Conservation (phyloP, 2,888 invertebrate genomes). For the Laspeyria flexula region DNA sequence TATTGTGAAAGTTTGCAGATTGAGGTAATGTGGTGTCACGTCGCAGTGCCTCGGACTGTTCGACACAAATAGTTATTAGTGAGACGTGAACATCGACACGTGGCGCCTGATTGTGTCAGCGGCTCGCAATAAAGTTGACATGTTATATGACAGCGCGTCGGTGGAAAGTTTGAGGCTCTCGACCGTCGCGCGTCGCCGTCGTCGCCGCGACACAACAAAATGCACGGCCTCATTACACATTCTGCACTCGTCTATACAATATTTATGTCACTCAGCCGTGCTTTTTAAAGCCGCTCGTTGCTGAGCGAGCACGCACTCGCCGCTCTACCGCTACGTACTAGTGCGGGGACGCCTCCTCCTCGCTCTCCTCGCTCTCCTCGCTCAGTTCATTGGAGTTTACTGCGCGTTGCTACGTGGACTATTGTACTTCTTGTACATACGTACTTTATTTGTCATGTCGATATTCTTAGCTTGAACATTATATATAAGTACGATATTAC, state of each 20-base stretch:
- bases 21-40: not conserved
- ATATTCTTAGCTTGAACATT: too few relatives aligned
- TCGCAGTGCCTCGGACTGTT: not conserved
- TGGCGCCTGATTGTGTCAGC: slow-evolving; percentile 7
- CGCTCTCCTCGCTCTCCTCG: not conserved
- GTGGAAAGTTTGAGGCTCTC: slow-evolving; percentile 32
- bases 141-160: slow-evolving; percentile 18
- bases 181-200: not conserved
- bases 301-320: slow-evolving; percentile 34
- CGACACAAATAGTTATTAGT: not conserved
- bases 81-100: not conserved
- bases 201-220: slow-evolving; percentile 47
- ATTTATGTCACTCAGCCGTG: slow-evolving; percentile 75
- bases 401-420: slow-evolving; percentile 25
- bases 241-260: slow-evolving; percentile 77
- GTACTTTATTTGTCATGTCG: not conserved
- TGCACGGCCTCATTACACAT: slow-evolving; percentile 73
- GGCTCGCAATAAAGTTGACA: slow-evolving; percentile 14
- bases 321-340: not conserved
- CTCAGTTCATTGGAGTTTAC: slow-evolving; percentile 23
- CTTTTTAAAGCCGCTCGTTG: slow-evolving; percentile 55
- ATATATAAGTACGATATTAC: too few relatives aligned
- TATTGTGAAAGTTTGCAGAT: not conserved
- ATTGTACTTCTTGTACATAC: slow-evolving; percentile 10
- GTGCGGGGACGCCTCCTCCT: not conserved